A percentile compares a stretch with the other conserved stretches of the same genome.
Conservation (phyloP, 2,797 vertebrate genomes). For the Sylvilagus floridanus region DNA sequence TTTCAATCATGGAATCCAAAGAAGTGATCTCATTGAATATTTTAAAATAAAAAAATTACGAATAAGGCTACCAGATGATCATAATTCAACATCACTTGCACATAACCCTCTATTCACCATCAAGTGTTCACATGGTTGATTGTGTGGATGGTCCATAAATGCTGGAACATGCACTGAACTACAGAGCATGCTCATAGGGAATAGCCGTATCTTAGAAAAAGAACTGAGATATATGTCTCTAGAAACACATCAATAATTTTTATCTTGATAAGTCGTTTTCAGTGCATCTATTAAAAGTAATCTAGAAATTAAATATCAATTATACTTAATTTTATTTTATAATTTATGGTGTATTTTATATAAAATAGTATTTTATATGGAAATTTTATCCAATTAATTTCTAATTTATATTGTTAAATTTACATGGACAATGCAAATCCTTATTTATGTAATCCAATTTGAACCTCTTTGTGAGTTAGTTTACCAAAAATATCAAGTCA, state of each 20-base stretch:
- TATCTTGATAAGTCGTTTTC: neutral
- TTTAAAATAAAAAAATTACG: neutral
- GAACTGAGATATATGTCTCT: neutral
- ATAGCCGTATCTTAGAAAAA: neutral
- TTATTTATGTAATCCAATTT: neutral
- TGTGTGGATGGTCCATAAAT: accelerated
- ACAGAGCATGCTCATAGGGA: neutral
- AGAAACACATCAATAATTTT: neutral
- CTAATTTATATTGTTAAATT: neutral
- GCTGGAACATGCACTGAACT: neutral
- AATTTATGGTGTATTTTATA: neutral
- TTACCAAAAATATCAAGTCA: neutral
- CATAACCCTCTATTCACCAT: accelerated
- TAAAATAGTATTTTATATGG: neutral
- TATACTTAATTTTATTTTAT: neutral
- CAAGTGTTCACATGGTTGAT: neutral
- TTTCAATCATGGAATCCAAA: neutral
- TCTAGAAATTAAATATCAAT: neutral
- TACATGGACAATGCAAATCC: neutral
- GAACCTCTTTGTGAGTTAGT: neutral
- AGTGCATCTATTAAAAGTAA: neutral
- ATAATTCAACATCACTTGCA: neutral
- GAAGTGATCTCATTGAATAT: neutral
- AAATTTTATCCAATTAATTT: neutral
- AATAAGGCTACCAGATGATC: neutral